Evolutionary conservation across 2,113 vertebrate species (phyloP), one percentile per base, ranked within the genome.

Genomic region (Podocnemis expansa): DNA sequence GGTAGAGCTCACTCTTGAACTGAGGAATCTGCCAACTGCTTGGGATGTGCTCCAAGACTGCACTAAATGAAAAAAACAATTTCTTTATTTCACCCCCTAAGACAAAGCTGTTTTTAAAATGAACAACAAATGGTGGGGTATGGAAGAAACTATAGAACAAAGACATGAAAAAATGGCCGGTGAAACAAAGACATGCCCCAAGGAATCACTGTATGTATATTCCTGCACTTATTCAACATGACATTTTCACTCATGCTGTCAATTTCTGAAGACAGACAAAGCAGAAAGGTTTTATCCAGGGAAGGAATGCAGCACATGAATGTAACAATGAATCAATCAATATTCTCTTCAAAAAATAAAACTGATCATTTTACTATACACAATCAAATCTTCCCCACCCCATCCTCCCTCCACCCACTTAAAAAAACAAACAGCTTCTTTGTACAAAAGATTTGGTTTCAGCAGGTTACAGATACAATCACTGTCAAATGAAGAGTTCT

Each of bases 391-490:
- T 75, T 45, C 27, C 24, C 27, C 12, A 11, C n/a, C 8, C 31
- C 17, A 7, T 10, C 41, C 73, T 6, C 41, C 73, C 27, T 2
- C 25, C 22, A 5, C 73, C 24, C 78, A 86, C 56, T 79, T 34
- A 93, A 88, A 91, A 78, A n/a, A n/a, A n/a, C n/a, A n/a, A 67
- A 6, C 7, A 81, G 49, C 2, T 47, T 31, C 41, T 84, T 88
- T 29, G 25, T 82, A 89, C 27, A 91, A 73, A 96, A 41, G 12
- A 41, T 3, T 58, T 76, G 19, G 8, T 45, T n/a, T 45, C 95
- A 96, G 96, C 93, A 95, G 94, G 78, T 87, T 55, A 8, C 88
- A 92, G 93, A 84, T 85, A 63, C 73, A 45, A 24, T 21, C 63
- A 60, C 4, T 60, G 67, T 67, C 90, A 24, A 1, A 54, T 45